Evolutionary conservation across 2,888 invertebrate genomes (phyloP).

Genomic region (Caenorhabditis sp.): DNA sequence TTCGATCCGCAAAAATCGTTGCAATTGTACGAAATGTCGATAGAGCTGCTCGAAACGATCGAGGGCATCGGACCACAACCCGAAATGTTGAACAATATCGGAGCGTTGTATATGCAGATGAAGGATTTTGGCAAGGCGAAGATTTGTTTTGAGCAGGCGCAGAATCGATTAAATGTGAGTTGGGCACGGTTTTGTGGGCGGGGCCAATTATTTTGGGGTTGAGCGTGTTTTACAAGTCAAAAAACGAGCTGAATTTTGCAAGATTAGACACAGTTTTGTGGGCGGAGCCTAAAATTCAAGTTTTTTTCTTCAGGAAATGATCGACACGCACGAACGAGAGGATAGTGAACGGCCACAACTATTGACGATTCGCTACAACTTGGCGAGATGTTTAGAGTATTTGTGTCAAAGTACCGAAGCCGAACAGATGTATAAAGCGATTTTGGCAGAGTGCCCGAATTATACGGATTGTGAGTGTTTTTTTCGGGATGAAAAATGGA

Average conservation of each 20-base stretch:
- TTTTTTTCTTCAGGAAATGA: conserved; percentile 77
- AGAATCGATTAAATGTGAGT: conserved; percentile 19
- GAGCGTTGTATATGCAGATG: conserved; percentile 85
- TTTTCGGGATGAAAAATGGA: conserved; percentile 36
- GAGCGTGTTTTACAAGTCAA: too few relatives aligned
- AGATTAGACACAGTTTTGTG: too few relatives aligned
- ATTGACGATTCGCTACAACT: conserved; percentile 82
- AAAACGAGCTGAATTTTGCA: too few relatives aligned
- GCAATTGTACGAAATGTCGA: conserved; percentile 90
- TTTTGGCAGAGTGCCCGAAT: conserved; percentile 94
- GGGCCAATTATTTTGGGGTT: too few relatives aligned
- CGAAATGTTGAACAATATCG: conserved; percentile 96
- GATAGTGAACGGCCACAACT: conserved; percentile 62
- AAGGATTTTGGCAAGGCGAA: conserved; percentile 87
- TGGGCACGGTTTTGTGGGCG: too few relatives aligned
- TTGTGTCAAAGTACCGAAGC: conserved; percentile 90
- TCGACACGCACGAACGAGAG: conserved; percentile 80
- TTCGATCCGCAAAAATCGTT: conserved; percentile 88
- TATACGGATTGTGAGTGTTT: conserved; percentile 84
- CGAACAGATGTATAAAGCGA: conserved; percentile 93
- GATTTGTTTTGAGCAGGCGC: conserved; percentile 56
- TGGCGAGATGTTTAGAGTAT: conserved; percentile 91
- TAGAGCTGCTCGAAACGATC: conserved; percentile 87
- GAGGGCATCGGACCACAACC: conserved; percentile 79
- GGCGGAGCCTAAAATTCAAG: too few relatives aligned